Evolutionary conservation across 2,797 vertebrate genomes (phyloP).

Genomic region (Triplophysa yarkandensis): DNA sequence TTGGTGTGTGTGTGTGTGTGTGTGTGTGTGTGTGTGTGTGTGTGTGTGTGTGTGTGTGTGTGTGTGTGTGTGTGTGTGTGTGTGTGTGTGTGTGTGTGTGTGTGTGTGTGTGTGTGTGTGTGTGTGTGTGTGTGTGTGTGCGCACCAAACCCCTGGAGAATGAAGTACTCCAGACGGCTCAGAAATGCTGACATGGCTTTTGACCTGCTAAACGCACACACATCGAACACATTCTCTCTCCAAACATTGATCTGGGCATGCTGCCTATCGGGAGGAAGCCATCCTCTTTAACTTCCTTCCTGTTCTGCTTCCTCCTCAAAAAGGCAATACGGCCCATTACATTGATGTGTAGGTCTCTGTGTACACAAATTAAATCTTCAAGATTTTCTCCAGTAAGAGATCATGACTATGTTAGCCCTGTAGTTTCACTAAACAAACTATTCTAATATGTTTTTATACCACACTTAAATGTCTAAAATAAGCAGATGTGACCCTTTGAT

Average conservation of each 20-base stretch:
- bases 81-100: slow-evolving; percentile 14
- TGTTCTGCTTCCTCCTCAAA: slow-evolving; percentile 42
- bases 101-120: slow-evolving; percentile 17
- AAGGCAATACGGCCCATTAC: not conserved
- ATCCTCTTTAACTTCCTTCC: slow-evolving; percentile 86
- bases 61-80: slow-evolving; percentile 2
- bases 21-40: slow-evolving; percentile 13
- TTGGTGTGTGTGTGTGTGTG: slow-evolving; percentile 35
- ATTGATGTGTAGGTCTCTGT: not conserved
- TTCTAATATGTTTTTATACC: not conserved
- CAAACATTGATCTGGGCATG: slow-evolving; percentile 61
- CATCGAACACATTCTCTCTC: slow-evolving; percentile 56
- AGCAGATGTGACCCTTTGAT: not conserved
- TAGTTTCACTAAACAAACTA: not conserved
- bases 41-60: slow-evolving; percentile 10
- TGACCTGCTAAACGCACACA: slow-evolving; percentile 54
- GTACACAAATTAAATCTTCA: not conserved
- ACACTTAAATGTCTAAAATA: not conserved
- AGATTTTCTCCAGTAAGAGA: not conserved
- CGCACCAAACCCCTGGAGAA: slow-evolving; percentile 48
- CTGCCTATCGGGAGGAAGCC: slow-evolving; percentile 85
- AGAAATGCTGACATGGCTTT: slow-evolving; percentile 78
- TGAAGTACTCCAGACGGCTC: slow-evolving; percentile 77
- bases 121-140: slow-evolving; percentile 4
- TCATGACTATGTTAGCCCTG: not conserved